phyloP scores from a whole-genome alignment of 2,888 invertebrate species.

The Liposcelis brunnea region DNA sequence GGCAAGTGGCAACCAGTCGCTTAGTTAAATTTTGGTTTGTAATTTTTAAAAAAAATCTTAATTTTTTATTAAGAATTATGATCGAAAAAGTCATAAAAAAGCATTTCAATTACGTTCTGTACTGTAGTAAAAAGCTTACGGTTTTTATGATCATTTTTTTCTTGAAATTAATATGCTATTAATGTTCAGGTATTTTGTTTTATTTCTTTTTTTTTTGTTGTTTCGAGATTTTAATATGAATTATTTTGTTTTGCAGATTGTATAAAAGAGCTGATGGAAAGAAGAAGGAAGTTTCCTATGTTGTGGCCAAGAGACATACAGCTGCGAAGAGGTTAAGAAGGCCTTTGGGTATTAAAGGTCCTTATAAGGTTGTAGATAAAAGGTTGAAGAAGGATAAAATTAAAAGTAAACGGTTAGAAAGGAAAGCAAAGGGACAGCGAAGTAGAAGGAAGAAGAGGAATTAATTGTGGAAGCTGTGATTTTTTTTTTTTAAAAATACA shows the following conservation, averaged over 20 bases:
- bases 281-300: conserved; percentile 81
- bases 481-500: too few relatives aligned
- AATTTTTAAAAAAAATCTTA: too few relatives aligned
- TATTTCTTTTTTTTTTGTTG: conserved; percentile 10
- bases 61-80: background rate
- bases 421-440: conserved; percentile 36
- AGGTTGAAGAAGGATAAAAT: conserved; percentile 94
- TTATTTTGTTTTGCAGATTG: conserved; percentile 40
- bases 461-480: conserved; percentile 20
- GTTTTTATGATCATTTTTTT: too few relatives aligned
- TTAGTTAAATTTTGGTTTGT: too few relatives aligned
- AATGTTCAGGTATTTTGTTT: background rate
- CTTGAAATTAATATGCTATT: too few relatives aligned
- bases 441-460: conserved; percentile 24
- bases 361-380: conserved; percentile 86
- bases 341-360: conserved; percentile 79
- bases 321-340: conserved; percentile 57
- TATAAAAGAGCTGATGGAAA: conserved; percentile 81
- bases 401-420: conserved; percentile 53
- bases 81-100: conserved; percentile 10
- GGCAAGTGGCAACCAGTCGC: too few relatives aligned
- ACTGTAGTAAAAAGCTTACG: background rate
- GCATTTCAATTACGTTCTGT: conserved; percentile 13
- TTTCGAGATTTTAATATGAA: too few relatives aligned
- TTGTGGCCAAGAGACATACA: conserved; percentile 79